Evolutionary conservation across 2,113 vertebrate species (phyloP).

Genomic region (Antigone vipio): DNA sequence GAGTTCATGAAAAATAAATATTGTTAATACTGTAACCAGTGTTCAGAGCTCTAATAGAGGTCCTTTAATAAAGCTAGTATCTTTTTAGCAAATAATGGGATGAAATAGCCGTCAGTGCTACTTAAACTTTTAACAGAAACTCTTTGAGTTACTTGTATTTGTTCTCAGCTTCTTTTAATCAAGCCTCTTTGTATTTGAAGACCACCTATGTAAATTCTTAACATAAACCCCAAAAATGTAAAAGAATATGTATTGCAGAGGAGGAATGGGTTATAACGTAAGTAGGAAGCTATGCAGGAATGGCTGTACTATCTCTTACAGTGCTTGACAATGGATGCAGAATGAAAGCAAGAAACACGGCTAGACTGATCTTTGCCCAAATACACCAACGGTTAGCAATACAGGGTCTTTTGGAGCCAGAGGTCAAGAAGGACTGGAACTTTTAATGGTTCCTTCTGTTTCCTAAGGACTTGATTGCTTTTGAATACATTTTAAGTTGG

Average conservation of each 20-base stretch:
- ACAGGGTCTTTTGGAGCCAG: not conserved
- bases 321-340: not conserved
- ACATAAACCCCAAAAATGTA: not conserved
- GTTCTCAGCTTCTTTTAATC: not conserved
- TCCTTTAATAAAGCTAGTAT: not conserved
- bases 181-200: not conserved
- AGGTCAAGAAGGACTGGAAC: not conserved
- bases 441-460: not conserved
- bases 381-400: not conserved
- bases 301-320: not conserved
- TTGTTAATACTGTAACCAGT: not conserved
- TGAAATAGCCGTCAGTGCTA: not conserved
- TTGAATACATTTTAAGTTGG: not conserved
- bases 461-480: not conserved
- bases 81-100: not conserved
- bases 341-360: not conserved
- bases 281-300: not conserved
- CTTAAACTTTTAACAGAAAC: not conserved
- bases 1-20: not conserved
- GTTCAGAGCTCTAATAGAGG: not conserved
- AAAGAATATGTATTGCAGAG: not conserved
- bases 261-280: not conserved
- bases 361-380: not conserved
- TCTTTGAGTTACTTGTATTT: not conserved
- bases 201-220: not conserved